phyloP scores from a whole-genome alignment of 2,888 invertebrate genomes.

The Cheilosia vernalis region DNA sequence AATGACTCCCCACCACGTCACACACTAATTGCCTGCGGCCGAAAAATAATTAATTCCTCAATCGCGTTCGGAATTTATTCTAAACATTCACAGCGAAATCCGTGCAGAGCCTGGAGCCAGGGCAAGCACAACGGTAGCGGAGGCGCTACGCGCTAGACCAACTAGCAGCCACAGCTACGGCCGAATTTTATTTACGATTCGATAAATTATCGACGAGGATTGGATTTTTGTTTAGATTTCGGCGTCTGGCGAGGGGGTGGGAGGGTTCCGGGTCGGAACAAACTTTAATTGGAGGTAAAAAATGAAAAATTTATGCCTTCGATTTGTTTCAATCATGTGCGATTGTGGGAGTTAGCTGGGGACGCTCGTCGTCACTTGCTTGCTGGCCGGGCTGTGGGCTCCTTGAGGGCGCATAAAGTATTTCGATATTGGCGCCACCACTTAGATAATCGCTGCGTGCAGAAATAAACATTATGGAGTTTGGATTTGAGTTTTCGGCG shows the following conservation, averaged over 20 bases:
- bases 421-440: slow-evolving; percentile 71
- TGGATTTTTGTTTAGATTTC: slow-evolving; percentile 72
- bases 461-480: slow-evolving; percentile 50
- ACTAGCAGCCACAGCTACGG: slow-evolving; percentile 25
- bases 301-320: slow-evolving; percentile 72
- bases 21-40: slow-evolving; percentile 66
- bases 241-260: slow-evolving; percentile 24
- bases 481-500: slow-evolving; percentile 15
- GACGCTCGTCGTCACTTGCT: not conserved
- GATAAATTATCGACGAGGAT: slow-evolving; percentile 69
- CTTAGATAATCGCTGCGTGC: slow-evolving; percentile 48
- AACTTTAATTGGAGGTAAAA: slow-evolving; percentile 68
- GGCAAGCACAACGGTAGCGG: slow-evolving; percentile 14
- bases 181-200: slow-evolving; percentile 74
- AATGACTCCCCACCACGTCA: slow-evolving; percentile 68
- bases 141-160: slow-evolving; percentile 56
- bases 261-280: not conserved
- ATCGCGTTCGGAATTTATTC: slow-evolving; percentile 69
- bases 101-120: slow-evolving; percentile 27
- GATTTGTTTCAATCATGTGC: slow-evolving; percentile 66
- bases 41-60: slow-evolving; percentile 73
- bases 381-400: slow-evolving; percentile 27
- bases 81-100: slow-evolving; percentile 68
- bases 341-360: slow-evolving; percentile 29
- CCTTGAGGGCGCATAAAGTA: slow-evolving; percentile 67